Percentiles rank a stretch among this genome's conserved stretches.
These are phyloP conservation scores for Accipiter virgatus DNA, from an alignment of 2,113 vertebrate genomes.

Conservation along the genomic window DNA sequence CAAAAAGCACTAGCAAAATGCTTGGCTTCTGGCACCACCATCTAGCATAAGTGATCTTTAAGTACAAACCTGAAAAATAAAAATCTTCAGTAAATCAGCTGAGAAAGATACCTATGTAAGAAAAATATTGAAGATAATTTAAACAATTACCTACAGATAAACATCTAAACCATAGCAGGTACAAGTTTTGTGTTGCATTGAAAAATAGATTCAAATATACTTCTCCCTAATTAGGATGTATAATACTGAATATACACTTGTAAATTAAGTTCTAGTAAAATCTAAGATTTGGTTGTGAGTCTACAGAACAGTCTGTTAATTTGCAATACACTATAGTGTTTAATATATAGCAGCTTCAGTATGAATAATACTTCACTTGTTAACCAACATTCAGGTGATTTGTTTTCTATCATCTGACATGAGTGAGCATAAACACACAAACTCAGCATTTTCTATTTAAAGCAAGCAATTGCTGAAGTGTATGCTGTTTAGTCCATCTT, in stretches of 20 bases:
- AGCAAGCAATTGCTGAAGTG: neutral
- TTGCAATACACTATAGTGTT: neutral
- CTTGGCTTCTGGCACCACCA: neutral
- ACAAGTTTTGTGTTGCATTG: neutral
- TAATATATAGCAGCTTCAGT: neutral
- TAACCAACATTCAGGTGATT: neutral
- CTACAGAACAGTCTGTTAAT: neutral
- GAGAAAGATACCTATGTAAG: neutral
- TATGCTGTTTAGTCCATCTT: neutral
- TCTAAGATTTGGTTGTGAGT: neutral
- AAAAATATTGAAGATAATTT: neutral
- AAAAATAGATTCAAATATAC: neutral
- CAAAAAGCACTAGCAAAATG: neutral
- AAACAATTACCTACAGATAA: neutral
- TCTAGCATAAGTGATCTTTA: neutral
- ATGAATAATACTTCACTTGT: neutral
- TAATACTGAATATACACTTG: neutral
- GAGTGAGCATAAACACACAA: neutral
- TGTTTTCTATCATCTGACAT: neutral
- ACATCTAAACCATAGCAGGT: neutral
- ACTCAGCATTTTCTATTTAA: neutral
- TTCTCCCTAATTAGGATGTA: neutral
- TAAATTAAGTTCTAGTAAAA: neutral
- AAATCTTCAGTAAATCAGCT: neutral
- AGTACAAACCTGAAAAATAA: neutral